Base-by-base conservation (phyloP, 1,140 invertebrate genomes). In the Caenorhabditis briggsae region DNA sequence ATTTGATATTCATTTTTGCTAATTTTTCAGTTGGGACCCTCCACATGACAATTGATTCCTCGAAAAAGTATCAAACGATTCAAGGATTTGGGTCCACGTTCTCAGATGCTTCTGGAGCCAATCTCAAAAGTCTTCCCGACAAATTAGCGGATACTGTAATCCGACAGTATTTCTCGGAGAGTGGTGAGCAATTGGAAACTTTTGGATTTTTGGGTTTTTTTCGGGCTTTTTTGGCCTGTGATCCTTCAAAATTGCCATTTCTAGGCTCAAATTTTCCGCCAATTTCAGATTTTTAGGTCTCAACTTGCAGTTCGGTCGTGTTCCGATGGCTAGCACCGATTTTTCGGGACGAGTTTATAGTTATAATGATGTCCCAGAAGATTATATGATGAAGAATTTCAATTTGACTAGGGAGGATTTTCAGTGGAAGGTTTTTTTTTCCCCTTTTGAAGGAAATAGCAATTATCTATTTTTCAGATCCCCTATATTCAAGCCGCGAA, bases 81-180 rank as follows among this genome's bases (percentile, higher is more conserved):
- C 50, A 64, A 50, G 85, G 85, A 55, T 86, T 86, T 20, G 85
- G 85, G 5, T 82, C 55, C 23, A 70, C 85, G 23, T 82, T 86
- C 25, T 85, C 85, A 6, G 85, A 83, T 20, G 82, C 74, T 25
- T 50, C 85, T 20, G 85, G 85, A 16, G 53, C 53, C 0, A 86
- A 86, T 55, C 20, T 86, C 11, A 82, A n/a, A 20, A 43, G 46
- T 23, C 20, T 86, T 5, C 74, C 74, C 2, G 33, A 70, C 5
- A 25, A 56, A n/a, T 18, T 82, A 5, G 23, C 48, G 46, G 65
- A 74, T 53, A 43, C 48, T 12, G 18, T 85, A 23, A 23, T 85
- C 20, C 20, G 43, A 82, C 84, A 85, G 50, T 85, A 85, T 20
- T 85, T 70, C 16, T 74, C 64, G 23, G 55, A 43, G 2, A 8